Percentiles rank a stretch among this genome's conserved stretches.
Evolutionary conservation across 2,888 invertebrate genomes (phyloP).

Genomic region (Cerastis leucographa): DNA sequence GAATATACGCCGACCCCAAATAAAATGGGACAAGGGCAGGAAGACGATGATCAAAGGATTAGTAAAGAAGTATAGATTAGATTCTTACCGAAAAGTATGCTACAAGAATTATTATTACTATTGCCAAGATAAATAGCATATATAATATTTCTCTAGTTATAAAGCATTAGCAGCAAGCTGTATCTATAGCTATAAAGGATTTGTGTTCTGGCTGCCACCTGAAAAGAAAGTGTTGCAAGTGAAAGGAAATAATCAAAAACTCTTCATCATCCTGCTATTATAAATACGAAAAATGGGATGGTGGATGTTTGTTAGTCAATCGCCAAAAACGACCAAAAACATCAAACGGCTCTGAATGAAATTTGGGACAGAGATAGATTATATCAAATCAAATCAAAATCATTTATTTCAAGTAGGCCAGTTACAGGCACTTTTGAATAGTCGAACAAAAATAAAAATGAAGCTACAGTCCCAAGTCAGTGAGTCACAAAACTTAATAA

Average conservation of each 20-base stretch:
- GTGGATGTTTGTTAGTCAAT: background rate
- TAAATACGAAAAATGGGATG: background rate
- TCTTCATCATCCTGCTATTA: background rate
- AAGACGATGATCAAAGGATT: background rate
- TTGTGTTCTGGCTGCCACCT: slow-evolving; percentile 73
- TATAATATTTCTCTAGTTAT: slow-evolving; percentile 22
- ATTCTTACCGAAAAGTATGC: slow-evolving; percentile 39
- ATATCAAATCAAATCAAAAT: too few relatives aligned
- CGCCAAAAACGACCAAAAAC: too few relatives aligned
- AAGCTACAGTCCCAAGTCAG: too few relatives aligned
- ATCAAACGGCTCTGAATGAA: background rate
- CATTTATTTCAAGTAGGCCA: too few relatives aligned
- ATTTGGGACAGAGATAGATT: background rate
- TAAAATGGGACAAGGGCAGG: too few relatives aligned
- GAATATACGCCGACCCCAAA: too few relatives aligned
- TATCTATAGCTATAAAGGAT: slow-evolving; percentile 69
- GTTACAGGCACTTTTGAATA: too few relatives aligned
- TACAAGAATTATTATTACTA: slow-evolving; percentile 57
- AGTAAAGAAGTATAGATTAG: background rate
- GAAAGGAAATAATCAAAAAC: background rate
- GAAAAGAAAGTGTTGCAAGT: slow-evolving; percentile 26
- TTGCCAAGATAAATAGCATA: slow-evolving; percentile 61
- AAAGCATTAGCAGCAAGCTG: slow-evolving; percentile 69
- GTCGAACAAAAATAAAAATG: too few relatives aligned
- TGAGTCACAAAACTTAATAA: too few relatives aligned